These are phyloP conservation scores for Ecliptopera silaceata DNA, from an alignment of 2,888 invertebrate genomes.

Conservation along the genomic window DNA sequence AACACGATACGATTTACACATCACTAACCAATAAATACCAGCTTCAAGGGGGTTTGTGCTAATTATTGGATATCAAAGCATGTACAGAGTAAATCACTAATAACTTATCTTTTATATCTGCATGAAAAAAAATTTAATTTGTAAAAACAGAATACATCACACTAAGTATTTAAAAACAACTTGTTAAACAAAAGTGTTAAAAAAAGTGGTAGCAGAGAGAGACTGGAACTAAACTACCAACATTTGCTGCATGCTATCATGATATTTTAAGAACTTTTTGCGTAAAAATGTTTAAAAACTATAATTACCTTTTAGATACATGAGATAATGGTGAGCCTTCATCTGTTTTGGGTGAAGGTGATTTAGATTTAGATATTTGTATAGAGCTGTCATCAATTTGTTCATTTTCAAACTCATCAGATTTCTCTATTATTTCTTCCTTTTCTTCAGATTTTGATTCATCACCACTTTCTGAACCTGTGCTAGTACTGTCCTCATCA, in stretches of 20 bases:
- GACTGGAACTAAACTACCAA: neutral
- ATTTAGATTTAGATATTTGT: slow-evolving; percentile 64
- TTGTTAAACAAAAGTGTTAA: no score
- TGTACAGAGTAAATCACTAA: no score
- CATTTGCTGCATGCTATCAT: neutral
- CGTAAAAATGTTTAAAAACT: neutral
- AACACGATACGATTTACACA: no score
- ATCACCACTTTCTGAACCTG: slow-evolving; percentile 67
- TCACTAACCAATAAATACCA: no score
- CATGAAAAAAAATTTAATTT: no score
- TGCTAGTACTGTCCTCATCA: slow-evolving; percentile 73
- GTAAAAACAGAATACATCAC: no score
- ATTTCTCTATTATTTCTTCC: slow-evolving; percentile 51
- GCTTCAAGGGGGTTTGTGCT: no score
- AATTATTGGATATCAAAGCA: no score
- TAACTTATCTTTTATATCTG: no score
- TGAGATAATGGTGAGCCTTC: slow-evolving; percentile 64
- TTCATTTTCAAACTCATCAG: slow-evolving; percentile 69
- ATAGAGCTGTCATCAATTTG: slow-evolving; percentile 52
- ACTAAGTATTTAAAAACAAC: no score
- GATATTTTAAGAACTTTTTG: neutral
- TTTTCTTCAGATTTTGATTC: slow-evolving; percentile 72
- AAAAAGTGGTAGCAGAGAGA: no score
- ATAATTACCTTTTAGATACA: slow-evolving; percentile 62
- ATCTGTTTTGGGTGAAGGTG: slow-evolving; percentile 61